Percentiles rank a stretch among this genome's conserved stretches.
phyloP scores from a whole-genome alignment of 2,888 invertebrate species.

The Onchidella celtica region DNA sequence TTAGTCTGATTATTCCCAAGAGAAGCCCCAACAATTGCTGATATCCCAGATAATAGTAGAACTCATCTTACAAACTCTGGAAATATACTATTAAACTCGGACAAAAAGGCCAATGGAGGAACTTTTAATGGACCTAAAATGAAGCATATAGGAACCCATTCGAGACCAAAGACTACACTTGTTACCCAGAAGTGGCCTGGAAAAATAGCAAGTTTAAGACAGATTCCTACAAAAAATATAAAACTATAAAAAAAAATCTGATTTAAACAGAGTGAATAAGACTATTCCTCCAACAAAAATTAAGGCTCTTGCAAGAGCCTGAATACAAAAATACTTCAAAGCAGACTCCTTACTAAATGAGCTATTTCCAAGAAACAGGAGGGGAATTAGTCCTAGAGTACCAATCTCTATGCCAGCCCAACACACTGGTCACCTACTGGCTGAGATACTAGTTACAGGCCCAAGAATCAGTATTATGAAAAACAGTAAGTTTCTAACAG shows the following conservation, averaged over 20 bases:
- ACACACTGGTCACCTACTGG: neutral
- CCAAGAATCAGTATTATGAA: neutral
- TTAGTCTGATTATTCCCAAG: conserved; percentile 54
- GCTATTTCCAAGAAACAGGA: neutral
- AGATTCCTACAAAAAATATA: neutral
- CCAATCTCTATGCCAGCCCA: neutral
- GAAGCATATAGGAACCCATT: neutral
- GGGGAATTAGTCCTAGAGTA: neutral
- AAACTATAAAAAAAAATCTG: no score
- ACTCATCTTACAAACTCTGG: neutral
- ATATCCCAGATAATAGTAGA: neutral
- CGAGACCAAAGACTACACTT: neutral
- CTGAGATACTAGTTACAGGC: neutral
- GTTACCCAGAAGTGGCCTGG: conserved; percentile 1
- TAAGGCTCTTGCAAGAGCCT: neutral
- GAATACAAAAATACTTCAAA: neutral
- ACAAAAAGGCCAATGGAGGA: neutral
- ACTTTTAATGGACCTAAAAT: neutral
- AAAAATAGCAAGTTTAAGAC: neutral
- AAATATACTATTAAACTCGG: neutral
- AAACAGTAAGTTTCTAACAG: neutral
- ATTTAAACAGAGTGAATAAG: neutral
- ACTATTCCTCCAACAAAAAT: neutral
- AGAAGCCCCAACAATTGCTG: conserved; percentile 50
- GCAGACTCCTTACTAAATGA: neutral